Conservation (phyloP, 2,797 vertebrate species). For the Enteromius paludinosus region DNA sequence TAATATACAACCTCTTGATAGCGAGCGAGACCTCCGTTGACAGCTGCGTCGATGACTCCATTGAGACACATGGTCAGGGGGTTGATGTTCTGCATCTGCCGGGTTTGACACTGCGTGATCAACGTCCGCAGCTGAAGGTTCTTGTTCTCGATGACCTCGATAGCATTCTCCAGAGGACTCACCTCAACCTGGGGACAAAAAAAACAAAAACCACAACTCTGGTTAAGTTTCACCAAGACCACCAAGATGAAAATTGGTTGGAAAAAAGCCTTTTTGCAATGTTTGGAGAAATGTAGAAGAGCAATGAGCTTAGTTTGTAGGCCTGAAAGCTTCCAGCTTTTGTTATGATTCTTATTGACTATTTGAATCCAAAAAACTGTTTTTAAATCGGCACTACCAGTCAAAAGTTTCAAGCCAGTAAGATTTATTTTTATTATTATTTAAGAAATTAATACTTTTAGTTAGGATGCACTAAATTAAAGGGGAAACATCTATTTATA, state of each 20-base stretch:
- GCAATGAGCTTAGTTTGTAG: not conserved
- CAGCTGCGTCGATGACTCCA: constrained; percentile 96
- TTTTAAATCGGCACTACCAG: not conserved
- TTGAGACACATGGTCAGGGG: constrained; percentile 99
- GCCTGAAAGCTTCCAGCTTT: not conserved
- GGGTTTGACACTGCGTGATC: constrained; percentile 92
- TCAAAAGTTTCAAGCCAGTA: not conserved
- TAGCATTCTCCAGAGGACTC: constrained; percentile 97
- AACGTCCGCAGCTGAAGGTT: constrained; percentile 92
- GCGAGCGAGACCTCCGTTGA: constrained; percentile 95
- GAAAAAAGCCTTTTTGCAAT: not conserved
- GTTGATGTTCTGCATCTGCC: constrained; percentile 98
- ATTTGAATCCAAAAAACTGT: not conserved
- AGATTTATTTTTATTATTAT: too few species aligned
- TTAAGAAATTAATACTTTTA: too few species aligned
- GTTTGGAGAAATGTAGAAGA: not conserved
- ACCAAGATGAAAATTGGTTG: not conserved
- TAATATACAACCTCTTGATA: constrained; percentile 88
- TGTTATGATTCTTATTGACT: not conserved
- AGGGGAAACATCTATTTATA: too few species aligned
- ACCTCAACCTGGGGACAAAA: constrained; percentile 87
- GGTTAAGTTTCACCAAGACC: not conserved
- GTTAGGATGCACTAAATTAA: too few species aligned
- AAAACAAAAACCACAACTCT: not conserved
- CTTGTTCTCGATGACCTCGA: constrained; percentile 97